Evolutionary conservation across 2,797 vertebrate species (phyloP).

Genomic region (Sebastolobus altivelis): DNA sequence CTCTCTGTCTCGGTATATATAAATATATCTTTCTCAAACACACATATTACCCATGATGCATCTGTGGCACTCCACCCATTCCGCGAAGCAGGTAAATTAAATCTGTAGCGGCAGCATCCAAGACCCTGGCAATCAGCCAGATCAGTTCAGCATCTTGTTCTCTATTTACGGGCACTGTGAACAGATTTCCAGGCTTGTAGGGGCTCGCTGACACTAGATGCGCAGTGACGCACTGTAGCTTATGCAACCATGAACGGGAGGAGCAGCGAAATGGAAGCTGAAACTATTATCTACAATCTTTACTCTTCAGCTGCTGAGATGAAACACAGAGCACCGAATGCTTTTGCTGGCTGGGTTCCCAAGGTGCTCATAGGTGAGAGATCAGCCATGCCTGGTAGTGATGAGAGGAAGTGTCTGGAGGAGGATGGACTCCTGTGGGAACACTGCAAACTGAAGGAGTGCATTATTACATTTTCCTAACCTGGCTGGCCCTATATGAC

Average conservation of each 20-base stretch:
- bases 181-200: conserved; percentile 64
- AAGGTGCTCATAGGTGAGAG: conserved; percentile 67
- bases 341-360: conserved; percentile 48
- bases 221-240: conserved; percentile 52
- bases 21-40: conserved; percentile 31
- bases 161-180: conserved; percentile 68
- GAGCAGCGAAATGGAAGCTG: conserved; percentile 57
- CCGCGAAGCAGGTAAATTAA: conserved; percentile 75
- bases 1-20: conserved; percentile 10
- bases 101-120: conserved; percentile 70
- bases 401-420: conserved; percentile 61
- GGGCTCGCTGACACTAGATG: conserved; percentile 39
- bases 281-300: conserved; percentile 68
- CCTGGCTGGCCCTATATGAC: conserved; percentile 44
- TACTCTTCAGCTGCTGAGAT: conserved; percentile 68
- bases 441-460: conserved; percentile 53
- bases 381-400: conserved; percentile 53
- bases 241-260: conserved; percentile 55
- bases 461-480: conserved; percentile 60
- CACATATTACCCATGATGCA: conserved; percentile 53
- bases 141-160: conserved; percentile 65
- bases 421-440: conserved; percentile 58
- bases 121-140: conserved; percentile 69
- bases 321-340: conserved; percentile 53
- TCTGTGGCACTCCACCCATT: conserved; percentile 51